Evolutionary conservation across 2,797 vertebrate species (phyloP).

Genomic region (Smutsia gigantea): DNA sequence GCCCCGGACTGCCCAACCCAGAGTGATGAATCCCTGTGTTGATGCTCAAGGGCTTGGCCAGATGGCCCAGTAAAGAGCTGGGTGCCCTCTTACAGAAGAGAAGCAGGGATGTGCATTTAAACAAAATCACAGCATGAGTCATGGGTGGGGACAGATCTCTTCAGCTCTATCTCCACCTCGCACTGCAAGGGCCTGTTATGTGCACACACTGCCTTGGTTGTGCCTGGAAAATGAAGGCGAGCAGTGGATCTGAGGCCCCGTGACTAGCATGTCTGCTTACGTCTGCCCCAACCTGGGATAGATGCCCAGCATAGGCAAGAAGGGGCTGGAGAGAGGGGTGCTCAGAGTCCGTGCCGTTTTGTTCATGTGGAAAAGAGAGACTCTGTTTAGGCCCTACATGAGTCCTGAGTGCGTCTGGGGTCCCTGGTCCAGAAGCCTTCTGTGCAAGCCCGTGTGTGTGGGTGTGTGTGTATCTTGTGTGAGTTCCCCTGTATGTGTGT

Average conservation of each 20-base stretch:
- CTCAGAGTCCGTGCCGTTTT: background rate
- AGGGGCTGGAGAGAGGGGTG: background rate
- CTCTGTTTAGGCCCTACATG: background rate
- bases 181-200: background rate
- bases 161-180: too few species aligned
- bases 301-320: too few species aligned
- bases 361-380: too few species aligned
- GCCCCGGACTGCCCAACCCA: too few species aligned
- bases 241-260: background rate
- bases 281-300: background rate
- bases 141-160: background rate
- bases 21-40: background rate
- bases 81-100: background rate
- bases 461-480: background rate
- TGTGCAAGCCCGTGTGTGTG: background rate
- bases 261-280: background rate
- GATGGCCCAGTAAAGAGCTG: background rate
- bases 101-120: background rate
- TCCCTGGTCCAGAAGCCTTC: background rate
- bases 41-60: background rate
- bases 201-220: background rate
- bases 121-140: background rate
- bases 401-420: background rate
- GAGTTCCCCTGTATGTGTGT: background rate
- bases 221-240: fast-evolving